Conservation (phyloP, 2,797 vertebrate genomes). For the Gallinago stenura region DNA sequence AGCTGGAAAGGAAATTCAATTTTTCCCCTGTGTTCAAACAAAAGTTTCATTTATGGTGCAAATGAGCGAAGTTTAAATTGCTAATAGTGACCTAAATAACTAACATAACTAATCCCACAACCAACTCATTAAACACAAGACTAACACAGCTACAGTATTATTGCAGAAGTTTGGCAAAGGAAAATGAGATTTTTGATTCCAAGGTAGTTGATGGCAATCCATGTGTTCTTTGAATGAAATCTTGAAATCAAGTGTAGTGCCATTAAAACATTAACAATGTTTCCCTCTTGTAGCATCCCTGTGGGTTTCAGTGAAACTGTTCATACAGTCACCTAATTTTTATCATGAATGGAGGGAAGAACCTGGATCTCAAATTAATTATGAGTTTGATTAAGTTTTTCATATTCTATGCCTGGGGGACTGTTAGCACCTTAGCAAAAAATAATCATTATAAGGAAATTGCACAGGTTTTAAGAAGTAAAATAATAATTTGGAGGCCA, state of each 20-base stretch:
- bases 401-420: rapidly evolving
- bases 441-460: background rate
- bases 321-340: background rate
- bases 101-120: background rate
- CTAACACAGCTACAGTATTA: background rate
- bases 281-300: background rate
- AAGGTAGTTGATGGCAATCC: background rate
- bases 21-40: background rate
- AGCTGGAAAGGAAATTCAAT: background rate
- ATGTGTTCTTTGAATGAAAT: background rate
- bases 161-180: background rate
- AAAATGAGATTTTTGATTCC: background rate
- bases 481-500: background rate
- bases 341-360: background rate
- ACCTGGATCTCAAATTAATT: background rate
- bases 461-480: background rate
- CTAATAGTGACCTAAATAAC: background rate
- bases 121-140: background rate
- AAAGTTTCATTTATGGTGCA: background rate
- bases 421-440: background rate
- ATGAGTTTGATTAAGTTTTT: background rate
- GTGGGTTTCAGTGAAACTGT: background rate
- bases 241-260: background rate
- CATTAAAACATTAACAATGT: background rate
- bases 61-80: background rate